Evolutionary conservation across 2,113 vertebrate species (phyloP).

Genomic region (Isurus oxyrinchus): DNA sequence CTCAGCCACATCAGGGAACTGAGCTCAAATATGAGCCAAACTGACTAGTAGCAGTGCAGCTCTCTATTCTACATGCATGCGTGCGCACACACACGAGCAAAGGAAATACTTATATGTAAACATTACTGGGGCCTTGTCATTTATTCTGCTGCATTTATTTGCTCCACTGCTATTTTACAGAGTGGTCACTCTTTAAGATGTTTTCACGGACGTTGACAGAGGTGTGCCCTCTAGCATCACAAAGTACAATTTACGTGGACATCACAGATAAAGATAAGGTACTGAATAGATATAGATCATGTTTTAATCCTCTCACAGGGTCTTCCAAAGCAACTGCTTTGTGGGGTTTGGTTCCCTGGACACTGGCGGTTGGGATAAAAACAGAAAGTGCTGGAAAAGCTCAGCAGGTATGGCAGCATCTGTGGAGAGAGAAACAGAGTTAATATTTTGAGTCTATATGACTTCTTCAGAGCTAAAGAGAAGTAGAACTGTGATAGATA

Average conservation of each 20-base stretch:
- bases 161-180: slow-evolving; percentile 51
- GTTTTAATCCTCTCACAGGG: neutral
- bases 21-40: neutral
- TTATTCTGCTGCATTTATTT: neutral
- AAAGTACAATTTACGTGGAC: slow-evolving; percentile 88
- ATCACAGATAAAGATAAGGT: slow-evolving; percentile 79
- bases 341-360: neutral
- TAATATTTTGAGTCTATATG: no score
- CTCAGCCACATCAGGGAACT: neutral
- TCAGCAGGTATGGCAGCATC: no score
- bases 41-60: neutral
- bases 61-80: neutral
- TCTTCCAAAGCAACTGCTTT: neutral
- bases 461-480: no score
- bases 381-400: no score
- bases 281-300: slow-evolving; percentile 34
- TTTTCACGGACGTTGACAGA: slow-evolving; percentile 91
- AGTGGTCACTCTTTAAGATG: slow-evolving; percentile 97
- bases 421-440: no score
- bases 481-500: no score
- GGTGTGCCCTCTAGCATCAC: slow-evolving; percentile 80
- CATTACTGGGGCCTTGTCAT: neutral
- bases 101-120: neutral
- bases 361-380: neutral
- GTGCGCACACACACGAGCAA: neutral